Percentiles rank a stretch among this genome's conserved stretches.
Evolutionary conservation across 2,888 invertebrate genomes (phyloP).

Genomic region (Nemotelus nigrinus): DNA sequence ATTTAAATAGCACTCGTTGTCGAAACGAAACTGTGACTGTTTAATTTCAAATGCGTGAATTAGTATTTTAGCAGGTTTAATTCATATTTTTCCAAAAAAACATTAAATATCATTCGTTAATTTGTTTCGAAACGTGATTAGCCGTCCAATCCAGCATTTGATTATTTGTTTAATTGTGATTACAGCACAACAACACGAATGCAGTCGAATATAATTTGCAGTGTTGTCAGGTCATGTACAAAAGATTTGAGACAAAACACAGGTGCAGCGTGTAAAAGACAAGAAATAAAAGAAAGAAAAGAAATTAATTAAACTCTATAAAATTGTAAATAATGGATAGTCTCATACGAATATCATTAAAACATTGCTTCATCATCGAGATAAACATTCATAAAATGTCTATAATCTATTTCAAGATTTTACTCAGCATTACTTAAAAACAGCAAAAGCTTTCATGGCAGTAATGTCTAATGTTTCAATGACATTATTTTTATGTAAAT

Average conservation of each 20-base stretch:
- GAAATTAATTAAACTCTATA: slow-evolving; percentile 33
- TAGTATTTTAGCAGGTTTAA: no score
- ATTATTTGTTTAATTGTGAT: slow-evolving; percentile 9
- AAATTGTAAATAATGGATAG: slow-evolving; percentile 4
- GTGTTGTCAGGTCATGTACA: slow-evolving; percentile 32
- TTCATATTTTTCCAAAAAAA: neutral
- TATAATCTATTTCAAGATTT: slow-evolving; percentile 3
- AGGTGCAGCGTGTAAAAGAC: slow-evolving; percentile 55
- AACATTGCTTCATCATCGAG: no score
- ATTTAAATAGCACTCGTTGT: slow-evolving; percentile 98
- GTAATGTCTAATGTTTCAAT: no score
- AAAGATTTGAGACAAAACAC: slow-evolving; percentile 51
- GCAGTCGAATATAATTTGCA: slow-evolving; percentile 17
- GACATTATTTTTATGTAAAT: neutral
- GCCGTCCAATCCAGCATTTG: neutral
- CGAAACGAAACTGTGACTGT: slow-evolving; percentile 99
- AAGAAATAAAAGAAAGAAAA: slow-evolving; percentile 47
- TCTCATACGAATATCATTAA: neutral
- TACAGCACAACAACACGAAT: slow-evolving; percentile 34
- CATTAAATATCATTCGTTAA: neutral
- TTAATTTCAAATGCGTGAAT: neutral
- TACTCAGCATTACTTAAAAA: no score
- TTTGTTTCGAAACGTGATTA: neutral
- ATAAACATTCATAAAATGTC: no score
- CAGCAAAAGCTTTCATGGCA: no score